Evolutionary conservation across 2,797 vertebrate species (phyloP), one percentile per base, ranked within the genome.

Genomic region (Corythornis leucogaster): DNA sequence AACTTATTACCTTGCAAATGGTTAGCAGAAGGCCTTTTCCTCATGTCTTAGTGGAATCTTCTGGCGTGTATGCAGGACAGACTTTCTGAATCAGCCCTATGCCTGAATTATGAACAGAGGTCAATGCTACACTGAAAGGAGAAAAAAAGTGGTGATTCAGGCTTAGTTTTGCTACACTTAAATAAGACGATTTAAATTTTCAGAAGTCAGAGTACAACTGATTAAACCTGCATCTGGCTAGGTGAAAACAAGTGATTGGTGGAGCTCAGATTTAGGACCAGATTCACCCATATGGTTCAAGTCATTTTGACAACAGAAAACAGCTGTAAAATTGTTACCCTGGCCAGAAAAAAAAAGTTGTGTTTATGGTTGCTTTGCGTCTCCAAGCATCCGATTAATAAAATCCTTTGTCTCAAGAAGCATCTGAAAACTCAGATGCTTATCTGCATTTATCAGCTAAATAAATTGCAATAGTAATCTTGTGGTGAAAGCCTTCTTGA

Each of bases 381-480:
- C 73, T 85, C 88, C 69, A 86, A 66, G 71, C 63, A 73, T 87
- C 43, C 77, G 79, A 91, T 93, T 92, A 92, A 92, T 93, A 84
- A 24, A 67, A 43, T 82, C 51, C 84, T 95, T 90, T 95, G 93
- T 92, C 57, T 90, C 55, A 53, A 73, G 88, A 87, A 92, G 25
- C 40, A 76, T 92, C 79, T 2, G 8, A 92, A 94, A 80, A 7
- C 25, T 50, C 90, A 94, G 79, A 89, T 93, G 43, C 38, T 85
- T 75, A 93, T 95, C 90, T 94, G 46, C 40, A 75, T 92, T 89
- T 84, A 68, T 74, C 73, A 90, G 81, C n/a, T 92, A 91, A 87
- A 94, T 78, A 88, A 71, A 95, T 93, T 51, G 24, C 38, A 19
- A 50, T n/a, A 61, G 50, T 69, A 83, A 85, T 82, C 84, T 91